phyloP scores from a whole-genome alignment of 2,888 invertebrate species.

The Caenorhabditis sp. region DNA sequence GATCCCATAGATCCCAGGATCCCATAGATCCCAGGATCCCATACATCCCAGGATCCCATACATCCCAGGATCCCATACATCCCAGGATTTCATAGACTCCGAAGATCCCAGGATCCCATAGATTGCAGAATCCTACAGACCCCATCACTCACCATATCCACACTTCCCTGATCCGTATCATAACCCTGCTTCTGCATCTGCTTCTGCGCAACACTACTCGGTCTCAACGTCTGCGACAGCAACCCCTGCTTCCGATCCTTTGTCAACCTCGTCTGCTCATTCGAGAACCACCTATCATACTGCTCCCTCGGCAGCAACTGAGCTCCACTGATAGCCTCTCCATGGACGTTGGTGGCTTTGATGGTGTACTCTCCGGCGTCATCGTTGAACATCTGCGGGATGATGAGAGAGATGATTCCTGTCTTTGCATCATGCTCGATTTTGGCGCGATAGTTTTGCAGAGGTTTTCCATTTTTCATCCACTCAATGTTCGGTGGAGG shows the following conservation, averaged over 20 bases:
- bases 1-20: too few species aligned
- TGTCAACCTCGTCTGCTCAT: constrained; percentile 83
- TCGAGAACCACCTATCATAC: constrained; percentile 83
- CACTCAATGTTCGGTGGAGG: constrained; percentile 95
- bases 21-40: too few species aligned
- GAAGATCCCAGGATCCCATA: too few species aligned
- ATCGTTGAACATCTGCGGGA: constrained; percentile 95
- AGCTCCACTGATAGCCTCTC: constrained; percentile 95
- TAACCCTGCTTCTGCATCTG: constrained; percentile 73
- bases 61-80: too few species aligned
- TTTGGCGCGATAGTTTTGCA: constrained; percentile 87
- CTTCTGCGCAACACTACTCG: constrained; percentile 72
- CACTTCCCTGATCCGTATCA: constrained; percentile 71
- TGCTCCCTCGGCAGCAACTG: constrained; percentile 79
- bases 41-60: too few species aligned
- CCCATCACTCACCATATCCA: constrained; percentile 56
- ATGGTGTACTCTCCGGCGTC: constrained; percentile 87
- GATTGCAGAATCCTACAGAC: neutral
- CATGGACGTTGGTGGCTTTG: constrained; percentile 92
- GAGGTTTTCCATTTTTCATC: constrained; percentile 89
- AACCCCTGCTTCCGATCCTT: constrained; percentile 79
- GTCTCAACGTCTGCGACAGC: constrained; percentile 67
- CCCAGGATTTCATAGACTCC: too few species aligned
- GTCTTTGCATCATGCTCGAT: constrained; percentile 92
- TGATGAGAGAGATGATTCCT: constrained; percentile 93